Evolutionary conservation across 2,888 invertebrate species (phyloP), one percentile per base, ranked within the genome.

Genomic region (Synergus gifuensis): DNA sequence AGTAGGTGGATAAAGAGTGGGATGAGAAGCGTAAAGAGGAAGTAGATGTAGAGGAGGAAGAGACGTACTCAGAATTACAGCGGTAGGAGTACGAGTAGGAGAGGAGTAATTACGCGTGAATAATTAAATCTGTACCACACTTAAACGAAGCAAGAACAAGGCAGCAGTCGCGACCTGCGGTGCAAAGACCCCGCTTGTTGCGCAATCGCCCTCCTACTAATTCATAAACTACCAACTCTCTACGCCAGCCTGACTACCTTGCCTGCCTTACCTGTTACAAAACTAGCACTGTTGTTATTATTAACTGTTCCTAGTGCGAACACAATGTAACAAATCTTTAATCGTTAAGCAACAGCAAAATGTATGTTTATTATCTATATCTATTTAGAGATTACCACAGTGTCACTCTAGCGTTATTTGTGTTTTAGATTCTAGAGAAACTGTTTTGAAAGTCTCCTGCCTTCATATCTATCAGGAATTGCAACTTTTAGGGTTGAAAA

Each of bases 31-130:
- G 66, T 36, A 49, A 40, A 42, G 78, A 76, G 62, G 58, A 76
- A 42, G 40, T 16, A 18, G 42, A 42, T n/a, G 12, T 64, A 28
- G 44, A 12, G n/a, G 4, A 64, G 46, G 44, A 44, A 44, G 60
- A 77, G 40, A 64, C 63, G 54, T 66, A 77, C 40, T 77, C 42
- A 44, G 40, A 77, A 28, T 66, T 63, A 77, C 36, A 46, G 28
- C 46, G 69, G 63, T 76, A 67, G 58, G 69, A 44, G 76, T 40
- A 76, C 14, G 58, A 16, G 36, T 16, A 54, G 78, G 76, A 73
- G 77, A 63, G 63, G 79, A 82, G 85, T 83, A 86, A 86, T 85
- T 85, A 83, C 83, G 80, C 82, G 85, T 84, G 84, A 85, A 86
- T 84, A 86, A 86, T 86, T 86, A 83, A 86, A 86, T 86, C 83